These are phyloP conservation scores for Halictus ligatus DNA, from an alignment of 2,888 invertebrate species.

Conservation along the genomic window DNA sequence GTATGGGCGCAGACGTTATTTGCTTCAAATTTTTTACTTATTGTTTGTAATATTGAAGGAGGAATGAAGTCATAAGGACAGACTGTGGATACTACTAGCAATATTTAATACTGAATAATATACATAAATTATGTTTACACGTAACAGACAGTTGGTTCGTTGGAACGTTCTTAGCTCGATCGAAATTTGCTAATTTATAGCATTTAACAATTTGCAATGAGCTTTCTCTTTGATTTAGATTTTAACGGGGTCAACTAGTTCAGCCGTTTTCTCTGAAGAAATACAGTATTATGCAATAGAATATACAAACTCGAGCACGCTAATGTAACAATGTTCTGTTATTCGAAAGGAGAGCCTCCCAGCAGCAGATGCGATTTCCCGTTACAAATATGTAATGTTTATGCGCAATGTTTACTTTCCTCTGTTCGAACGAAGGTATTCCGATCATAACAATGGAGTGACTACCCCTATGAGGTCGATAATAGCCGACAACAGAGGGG, in stretches of 20 bases:
- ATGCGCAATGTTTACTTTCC: background rate
- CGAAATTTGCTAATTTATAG: no score
- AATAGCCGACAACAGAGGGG: background rate
- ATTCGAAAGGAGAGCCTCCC: background rate
- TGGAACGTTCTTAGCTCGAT: no score
- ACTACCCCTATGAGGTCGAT: background rate
- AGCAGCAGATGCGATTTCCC: background rate
- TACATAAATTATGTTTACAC: no score
- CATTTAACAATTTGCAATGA: no score
- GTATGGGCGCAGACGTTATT: no score
- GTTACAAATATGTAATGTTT: conserved; percentile 5
- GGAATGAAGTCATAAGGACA: no score
- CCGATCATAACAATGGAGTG: background rate
- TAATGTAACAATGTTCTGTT: background rate
- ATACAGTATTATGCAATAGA: background rate
- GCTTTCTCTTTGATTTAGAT: background rate
- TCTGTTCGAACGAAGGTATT: background rate
- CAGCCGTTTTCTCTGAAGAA: background rate
- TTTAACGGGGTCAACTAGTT: background rate
- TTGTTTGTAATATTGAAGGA: no score
- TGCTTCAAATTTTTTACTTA: no score
- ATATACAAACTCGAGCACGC: background rate
- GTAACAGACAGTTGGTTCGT: no score
- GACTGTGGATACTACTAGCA: no score
- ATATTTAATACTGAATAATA: no score